Percentiles rank a stretch among this genome's conserved stretches.
phyloP scores from a whole-genome alignment of 1,140 invertebrate genomes.

The Brachystomella parvula region DNA sequence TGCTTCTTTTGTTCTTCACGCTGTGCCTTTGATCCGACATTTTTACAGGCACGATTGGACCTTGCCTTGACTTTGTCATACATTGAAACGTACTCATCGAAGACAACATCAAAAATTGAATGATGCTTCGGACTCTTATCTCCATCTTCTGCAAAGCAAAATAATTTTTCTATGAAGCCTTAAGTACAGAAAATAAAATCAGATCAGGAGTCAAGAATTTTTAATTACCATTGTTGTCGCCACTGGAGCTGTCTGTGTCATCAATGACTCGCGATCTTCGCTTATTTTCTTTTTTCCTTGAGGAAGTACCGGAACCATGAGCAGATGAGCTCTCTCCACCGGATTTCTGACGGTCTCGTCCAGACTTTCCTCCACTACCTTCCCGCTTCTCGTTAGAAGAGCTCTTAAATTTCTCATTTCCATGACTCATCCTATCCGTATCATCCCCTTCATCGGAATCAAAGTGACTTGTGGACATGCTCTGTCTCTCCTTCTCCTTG shows the following conservation, averaged over 20 bases:
- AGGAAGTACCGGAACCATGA: slow-evolving; percentile 10
- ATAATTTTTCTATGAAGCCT: too few relatives aligned
- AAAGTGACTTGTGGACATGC: slow-evolving; percentile 13
- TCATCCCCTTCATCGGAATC: slow-evolving; percentile 32
- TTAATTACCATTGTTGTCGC: not conserved
- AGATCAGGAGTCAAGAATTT: too few relatives aligned
- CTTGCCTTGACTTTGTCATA: slow-evolving; percentile 96
- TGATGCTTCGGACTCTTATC: slow-evolving; percentile 60
- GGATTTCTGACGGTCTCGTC: slow-evolving; percentile 30
- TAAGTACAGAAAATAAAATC: too few relatives aligned
- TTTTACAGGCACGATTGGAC: slow-evolving; percentile 52
- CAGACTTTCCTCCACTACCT: slow-evolving; percentile 19
- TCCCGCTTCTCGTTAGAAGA: slow-evolving; percentile 18
- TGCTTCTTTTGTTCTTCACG: slow-evolving; percentile 72
- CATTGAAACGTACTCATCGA: slow-evolving; percentile 92
- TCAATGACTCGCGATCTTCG: slow-evolving; percentile 24
- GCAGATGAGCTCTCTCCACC: slow-evolving; percentile 24
- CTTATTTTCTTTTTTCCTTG: slow-evolving; percentile 40
- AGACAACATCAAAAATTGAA: slow-evolving; percentile 84
- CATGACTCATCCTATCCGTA: slow-evolving; percentile 32
- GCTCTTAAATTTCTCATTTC: slow-evolving; percentile 25
- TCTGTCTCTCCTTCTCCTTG: slow-evolving; percentile 40
- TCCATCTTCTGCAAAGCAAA: slow-evolving; percentile 54
- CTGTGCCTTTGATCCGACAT: slow-evolving; percentile 67
- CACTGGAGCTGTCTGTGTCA: slow-evolving; percentile 27